Base-by-base conservation (phyloP, 2,113 vertebrate species). In the Nesoenas mayeri region DNA sequence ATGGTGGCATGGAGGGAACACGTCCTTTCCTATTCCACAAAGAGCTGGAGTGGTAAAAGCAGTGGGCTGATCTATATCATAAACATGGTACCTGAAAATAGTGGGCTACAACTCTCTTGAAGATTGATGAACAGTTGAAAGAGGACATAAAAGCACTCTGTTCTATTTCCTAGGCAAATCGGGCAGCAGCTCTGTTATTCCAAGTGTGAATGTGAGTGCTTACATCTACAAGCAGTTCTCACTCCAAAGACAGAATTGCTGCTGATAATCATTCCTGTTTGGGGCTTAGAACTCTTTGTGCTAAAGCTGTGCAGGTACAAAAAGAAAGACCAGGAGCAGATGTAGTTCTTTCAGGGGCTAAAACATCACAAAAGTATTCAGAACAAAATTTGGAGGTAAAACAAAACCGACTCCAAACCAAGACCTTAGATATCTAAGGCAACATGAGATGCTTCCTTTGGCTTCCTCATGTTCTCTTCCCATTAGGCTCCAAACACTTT, bases 391-490 rank as follows among this genome's bases (percentile, higher is more conserved):
- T 50, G 48, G 54, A 78, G n/a, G n/a, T 17, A 67, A 67, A 85
- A 42, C 0, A 0, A 91, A 81, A 53, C 21, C 0, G 0, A 72
- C 16, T 62, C 82, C 64, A 90, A 90, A 79, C 5, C 36, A 84
- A 84, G 47, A 56, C 38, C 29, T 36, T 42, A 47, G 26, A 16
- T 58, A 24, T 28, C 69, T 65, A 65, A 74, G 24, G 44, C 71
- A 83, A 51, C 12, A 60, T 47, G n/a, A 65, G 51, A 71, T 25
- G 14, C 32, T 51, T 78, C 58, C 71, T 64, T 58, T 78, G 83
- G 28, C 17, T 82, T 81, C 86, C 85, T 85, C 67, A 89, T 60
- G 62, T 51, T 89, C 74, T 72, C 72, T 88, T 74, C 36, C 54
- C 93, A 60, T 40, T 83, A 65, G 54, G 15, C 36, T 16, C 78